phyloP scores from a whole-genome alignment of 2,888 invertebrate species.

The Drosophila demipolita region DNA sequence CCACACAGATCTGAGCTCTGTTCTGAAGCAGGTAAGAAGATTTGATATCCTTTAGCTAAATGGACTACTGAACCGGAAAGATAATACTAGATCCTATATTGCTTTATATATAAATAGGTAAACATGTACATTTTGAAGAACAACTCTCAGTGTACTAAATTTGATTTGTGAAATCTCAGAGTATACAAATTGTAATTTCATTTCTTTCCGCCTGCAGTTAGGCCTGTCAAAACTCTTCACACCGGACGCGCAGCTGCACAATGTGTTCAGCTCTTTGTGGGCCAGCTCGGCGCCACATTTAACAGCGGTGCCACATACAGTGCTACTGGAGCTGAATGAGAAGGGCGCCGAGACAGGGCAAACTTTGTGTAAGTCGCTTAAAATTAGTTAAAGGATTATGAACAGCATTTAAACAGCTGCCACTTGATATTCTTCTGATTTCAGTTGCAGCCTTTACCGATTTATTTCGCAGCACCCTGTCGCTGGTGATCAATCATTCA shows the following conservation, averaged over 20 bases:
- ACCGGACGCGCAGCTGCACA: conserved; percentile 51
- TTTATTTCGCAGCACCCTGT: conserved; percentile 63
- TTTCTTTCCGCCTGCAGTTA: conserved; percentile 39
- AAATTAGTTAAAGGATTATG: not conserved
- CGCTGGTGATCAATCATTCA: conserved; percentile 76
- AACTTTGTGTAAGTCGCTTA: conserved; percentile 59
- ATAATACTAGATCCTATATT: not conserved
- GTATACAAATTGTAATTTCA: not conserved
- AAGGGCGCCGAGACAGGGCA: conserved; percentile 43
- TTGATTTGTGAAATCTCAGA: not conserved
- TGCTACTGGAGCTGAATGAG: conserved; percentile 56
- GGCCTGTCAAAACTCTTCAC: conserved; percentile 60
- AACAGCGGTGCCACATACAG: conserved; percentile 60
- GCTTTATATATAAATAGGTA: not conserved
- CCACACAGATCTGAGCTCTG: conserved; percentile 87
- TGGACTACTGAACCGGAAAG: not conserved
- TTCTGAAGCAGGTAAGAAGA: conserved; percentile 87
- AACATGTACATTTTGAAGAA: not conserved
- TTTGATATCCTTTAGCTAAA: not conserved
- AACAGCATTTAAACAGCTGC: conserved; percentile 40
- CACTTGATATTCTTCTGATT: not conserved
- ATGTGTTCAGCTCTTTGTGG: conserved; percentile 60
- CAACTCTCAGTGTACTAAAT: not conserved
- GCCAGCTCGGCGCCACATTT: conserved; percentile 66
- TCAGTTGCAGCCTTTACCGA: conserved; percentile 60